Evolutionary conservation across 2,797 vertebrate genomes (phyloP).

Genomic region (Paramormyrops hopkinsi): DNA sequence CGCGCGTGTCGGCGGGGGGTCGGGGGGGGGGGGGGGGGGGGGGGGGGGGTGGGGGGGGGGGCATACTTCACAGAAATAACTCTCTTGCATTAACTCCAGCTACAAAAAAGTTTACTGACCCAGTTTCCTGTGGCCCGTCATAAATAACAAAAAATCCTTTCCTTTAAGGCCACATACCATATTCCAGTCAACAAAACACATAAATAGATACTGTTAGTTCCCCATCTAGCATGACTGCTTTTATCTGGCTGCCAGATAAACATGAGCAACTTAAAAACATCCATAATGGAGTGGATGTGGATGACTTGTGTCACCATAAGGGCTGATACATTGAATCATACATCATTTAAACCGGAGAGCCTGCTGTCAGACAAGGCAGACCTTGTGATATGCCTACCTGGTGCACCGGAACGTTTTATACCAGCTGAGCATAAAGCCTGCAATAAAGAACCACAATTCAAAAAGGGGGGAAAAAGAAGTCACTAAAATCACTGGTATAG

Average conservation of each 20-base stretch:
- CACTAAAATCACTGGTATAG: not conserved
- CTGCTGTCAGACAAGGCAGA: slow-evolving; percentile 7
- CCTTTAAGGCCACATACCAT: not conserved
- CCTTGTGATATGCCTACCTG: not conserved
- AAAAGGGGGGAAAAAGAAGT: not conserved
- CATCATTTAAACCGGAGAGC: slow-evolving; percentile 18
- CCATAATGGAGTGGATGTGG: slow-evolving; percentile 8
- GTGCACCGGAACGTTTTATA: not conserved
- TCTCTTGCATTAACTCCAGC: not conserved
- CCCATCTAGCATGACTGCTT: not conserved
- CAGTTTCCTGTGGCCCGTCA: not conserved
- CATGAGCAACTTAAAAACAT: not conserved
- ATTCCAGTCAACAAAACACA: slow-evolving; percentile 6
- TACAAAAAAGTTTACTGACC: slow-evolving; percentile 1
- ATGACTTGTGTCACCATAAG: slow-evolving; percentile 6
- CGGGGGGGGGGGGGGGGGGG: too few species aligned
- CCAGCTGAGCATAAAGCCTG: not conserved
- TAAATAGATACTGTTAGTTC: not conserved
- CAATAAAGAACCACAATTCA: not conserved
- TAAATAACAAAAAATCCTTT: not conserved
- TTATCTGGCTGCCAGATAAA: not conserved
- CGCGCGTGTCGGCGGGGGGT: too few species aligned
- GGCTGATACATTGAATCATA: slow-evolving; percentile 12
- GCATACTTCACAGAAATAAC: not conserved
- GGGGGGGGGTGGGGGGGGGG: too few species aligned